phyloP scores from a whole-genome alignment of 1,140 invertebrate species.

The Tetragnatha versicolor region DNA sequence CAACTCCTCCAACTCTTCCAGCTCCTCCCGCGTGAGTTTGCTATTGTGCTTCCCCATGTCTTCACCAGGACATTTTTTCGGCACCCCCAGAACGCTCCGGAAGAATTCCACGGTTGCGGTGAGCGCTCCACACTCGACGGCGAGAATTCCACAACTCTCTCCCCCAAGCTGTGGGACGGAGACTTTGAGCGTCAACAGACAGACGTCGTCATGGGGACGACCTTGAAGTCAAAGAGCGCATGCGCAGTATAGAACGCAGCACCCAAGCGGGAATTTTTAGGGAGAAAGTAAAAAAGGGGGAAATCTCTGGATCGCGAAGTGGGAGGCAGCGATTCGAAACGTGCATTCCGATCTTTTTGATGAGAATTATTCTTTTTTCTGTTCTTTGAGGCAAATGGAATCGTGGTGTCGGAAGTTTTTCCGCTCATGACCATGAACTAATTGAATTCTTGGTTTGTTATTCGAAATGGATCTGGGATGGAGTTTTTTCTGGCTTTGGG shows the following conservation, averaged over 20 bases:
- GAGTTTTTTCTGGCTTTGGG: no score
- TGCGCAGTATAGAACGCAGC: not conserved
- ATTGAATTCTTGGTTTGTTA: no score
- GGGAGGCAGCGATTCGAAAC: no score
- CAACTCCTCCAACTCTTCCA: constrained; percentile 38
- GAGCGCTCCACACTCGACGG: not conserved
- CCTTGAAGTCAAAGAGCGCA: constrained; percentile 7
- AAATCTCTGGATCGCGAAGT: no score
- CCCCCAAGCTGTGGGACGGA: not conserved
- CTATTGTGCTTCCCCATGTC: constrained; percentile 53
- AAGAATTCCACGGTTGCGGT: constrained; percentile 41
- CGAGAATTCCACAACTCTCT: not conserved
- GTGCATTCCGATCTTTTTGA: no score
- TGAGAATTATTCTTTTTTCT: no score
- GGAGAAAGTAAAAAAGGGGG: no score
- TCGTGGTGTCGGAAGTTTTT: no score
- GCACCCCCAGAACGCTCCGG: constrained; percentile 23
- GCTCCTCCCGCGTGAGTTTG: constrained; percentile 41
- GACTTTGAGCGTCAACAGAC: constrained; percentile 13
- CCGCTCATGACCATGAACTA: no score
- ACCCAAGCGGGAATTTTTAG: no score
- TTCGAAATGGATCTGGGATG: no score
- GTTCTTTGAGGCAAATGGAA: no score
- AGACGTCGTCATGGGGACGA: constrained; percentile 20
- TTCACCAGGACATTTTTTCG: constrained; percentile 46